A percentile compares a stretch with the other conserved stretches of the same genome.
Conservation (phyloP, 2,113 vertebrate genomes). For the Stegostoma tigrinum region DNA sequence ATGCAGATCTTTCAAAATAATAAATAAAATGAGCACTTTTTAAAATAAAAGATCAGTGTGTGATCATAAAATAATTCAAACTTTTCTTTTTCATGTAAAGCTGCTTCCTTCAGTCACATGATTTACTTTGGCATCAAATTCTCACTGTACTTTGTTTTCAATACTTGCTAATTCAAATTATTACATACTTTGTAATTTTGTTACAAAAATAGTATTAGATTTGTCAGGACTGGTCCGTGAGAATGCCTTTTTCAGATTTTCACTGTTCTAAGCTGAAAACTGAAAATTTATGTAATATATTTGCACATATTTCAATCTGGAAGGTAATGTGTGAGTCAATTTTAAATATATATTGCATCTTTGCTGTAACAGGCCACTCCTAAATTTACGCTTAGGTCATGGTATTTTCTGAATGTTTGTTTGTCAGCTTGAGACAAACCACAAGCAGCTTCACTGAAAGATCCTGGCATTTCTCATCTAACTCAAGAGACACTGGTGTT, state of each 20-base stretch:
- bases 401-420: conserved; percentile 47
- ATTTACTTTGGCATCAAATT: background rate
- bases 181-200: background rate
- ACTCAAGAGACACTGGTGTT: conserved; percentile 45
- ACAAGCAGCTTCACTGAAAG: conserved; percentile 53
- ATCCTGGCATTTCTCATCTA: conserved; percentile 50
- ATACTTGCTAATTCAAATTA: background rate
- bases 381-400: conserved; percentile 43
- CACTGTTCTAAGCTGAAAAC: too few relatives aligned
- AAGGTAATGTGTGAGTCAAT: background rate
- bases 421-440: conserved; percentile 63
- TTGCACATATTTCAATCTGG: background rate
- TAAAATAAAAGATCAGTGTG: background rate
- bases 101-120: background rate
- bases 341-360: background rate
- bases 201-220: background rate
- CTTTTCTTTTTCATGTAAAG: background rate
- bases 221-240: background rate
- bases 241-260: background rate
- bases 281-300: background rate
- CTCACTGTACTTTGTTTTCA: background rate
- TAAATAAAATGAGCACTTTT: background rate
- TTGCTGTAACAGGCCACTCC: conserved; percentile 41
- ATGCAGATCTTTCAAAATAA: background rate
- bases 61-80: background rate